Conservation (phyloP, 1,140 invertebrate genomes). For the Pogonognathellus flavescens region DNA sequence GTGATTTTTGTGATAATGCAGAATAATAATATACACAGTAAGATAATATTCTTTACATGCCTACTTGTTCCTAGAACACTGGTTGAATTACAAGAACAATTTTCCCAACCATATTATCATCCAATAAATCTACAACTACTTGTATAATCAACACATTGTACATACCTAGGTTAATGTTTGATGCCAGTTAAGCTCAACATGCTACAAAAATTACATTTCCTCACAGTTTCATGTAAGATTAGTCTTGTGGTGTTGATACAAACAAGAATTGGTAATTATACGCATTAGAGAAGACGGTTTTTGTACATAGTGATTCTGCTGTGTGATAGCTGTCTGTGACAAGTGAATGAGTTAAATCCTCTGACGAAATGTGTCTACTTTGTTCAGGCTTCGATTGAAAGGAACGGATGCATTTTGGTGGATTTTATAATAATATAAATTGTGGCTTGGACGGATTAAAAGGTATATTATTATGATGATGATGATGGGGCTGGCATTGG, state of each 20-base stretch:
- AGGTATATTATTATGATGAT: too few relatives aligned
- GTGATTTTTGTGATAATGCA: constrained; percentile 43
- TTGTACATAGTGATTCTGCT: not conserved
- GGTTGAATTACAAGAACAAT: not conserved
- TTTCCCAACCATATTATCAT: not conserved
- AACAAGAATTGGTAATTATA: not conserved
- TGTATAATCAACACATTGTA: not conserved
- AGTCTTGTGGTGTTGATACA: not conserved
- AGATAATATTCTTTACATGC: not conserved
- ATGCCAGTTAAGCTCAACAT: too few relatives aligned
- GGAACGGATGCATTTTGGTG: not conserved
- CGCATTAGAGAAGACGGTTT: not conserved
- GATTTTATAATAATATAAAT: too few relatives aligned
- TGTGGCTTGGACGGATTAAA: too few relatives aligned
- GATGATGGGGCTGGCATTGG: too few relatives aligned
- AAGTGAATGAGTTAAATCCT: not conserved
- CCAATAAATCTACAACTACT: not conserved
- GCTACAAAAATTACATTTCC: too few relatives aligned
- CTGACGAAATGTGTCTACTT: not conserved
- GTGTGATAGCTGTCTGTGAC: constrained; percentile 20
- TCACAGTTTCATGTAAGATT: too few relatives aligned
- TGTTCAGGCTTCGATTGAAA: not conserved
- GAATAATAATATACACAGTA: not conserved
- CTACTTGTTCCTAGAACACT: not conserved
- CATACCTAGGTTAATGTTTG: not conserved